Conservation (phyloP, 1,140 invertebrate genomes). For the Aporrectodea caliginosa region DNA sequence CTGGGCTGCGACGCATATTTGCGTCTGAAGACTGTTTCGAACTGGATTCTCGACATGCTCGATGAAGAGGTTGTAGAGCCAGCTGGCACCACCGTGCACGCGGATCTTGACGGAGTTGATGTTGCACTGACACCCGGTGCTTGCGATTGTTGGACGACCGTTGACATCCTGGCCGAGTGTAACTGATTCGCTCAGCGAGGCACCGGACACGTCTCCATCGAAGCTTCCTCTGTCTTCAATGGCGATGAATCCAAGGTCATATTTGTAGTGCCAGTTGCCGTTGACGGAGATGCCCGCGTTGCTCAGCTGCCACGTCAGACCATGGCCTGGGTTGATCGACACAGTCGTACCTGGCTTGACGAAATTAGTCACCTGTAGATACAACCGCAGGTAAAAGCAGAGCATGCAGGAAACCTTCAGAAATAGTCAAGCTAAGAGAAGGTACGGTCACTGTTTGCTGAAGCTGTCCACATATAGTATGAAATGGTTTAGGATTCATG, state of each 20-base stretch:
- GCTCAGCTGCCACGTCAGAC: constrained; percentile 7
- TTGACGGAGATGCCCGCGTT: neutral
- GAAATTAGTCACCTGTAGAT: constrained; percentile 7
- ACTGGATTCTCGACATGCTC: neutral
- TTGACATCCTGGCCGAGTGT: constrained; percentile 14
- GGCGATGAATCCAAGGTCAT: neutral
- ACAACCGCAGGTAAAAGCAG: too few species aligned
- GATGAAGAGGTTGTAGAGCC: constrained; percentile 30
- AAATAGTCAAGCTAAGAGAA: too few species aligned
- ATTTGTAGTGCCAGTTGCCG: constrained; percentile 26
- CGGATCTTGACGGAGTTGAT: constrained; percentile 5
- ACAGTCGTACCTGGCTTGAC: neutral
- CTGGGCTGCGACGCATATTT: neutral
- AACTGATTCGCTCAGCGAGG: constrained; percentile 9
- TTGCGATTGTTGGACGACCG: constrained; percentile 19
- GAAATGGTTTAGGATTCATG: too few species aligned
- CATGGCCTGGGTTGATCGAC: constrained; percentile 3
- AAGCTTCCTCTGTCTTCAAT: constrained; percentile 18
- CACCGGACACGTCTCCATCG: constrained; percentile 3
- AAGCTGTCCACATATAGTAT: too few species aligned
- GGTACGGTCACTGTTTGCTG: too few species aligned
- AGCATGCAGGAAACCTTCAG: too few species aligned
- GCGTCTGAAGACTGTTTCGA: neutral
- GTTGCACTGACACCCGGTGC: neutral
- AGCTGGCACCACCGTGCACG: constrained; percentile 26